Conservation (phyloP, 2,797 vertebrate genomes). For the Champsocephalus esox region DNA sequence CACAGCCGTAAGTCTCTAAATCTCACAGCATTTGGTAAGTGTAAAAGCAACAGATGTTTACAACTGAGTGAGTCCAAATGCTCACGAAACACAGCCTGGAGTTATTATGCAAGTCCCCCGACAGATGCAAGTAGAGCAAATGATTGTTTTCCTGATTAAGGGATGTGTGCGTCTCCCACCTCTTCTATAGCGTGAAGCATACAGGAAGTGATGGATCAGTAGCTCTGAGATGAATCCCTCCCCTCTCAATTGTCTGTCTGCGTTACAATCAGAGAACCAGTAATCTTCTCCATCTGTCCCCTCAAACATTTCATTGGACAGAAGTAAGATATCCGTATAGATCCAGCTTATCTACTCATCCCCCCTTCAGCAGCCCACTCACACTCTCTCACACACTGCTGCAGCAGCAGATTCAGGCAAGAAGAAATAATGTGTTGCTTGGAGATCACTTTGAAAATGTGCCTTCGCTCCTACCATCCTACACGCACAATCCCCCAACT, state of each 20-base stretch:
- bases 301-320: slow-evolving; percentile 68
- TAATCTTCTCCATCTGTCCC: slow-evolving; percentile 81
- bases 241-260: slow-evolving; percentile 55
- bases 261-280: slow-evolving; percentile 58
- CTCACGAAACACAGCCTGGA: slow-evolving; percentile 26
- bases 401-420: slow-evolving; percentile 26
- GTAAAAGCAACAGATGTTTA: slow-evolving; percentile 51
- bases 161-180: slow-evolving; percentile 31
- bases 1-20: slow-evolving; percentile 29
- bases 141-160: slow-evolving; percentile 43
- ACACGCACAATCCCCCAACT: slow-evolving; percentile 3
- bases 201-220: slow-evolving; percentile 49
- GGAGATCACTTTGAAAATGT: slow-evolving; percentile 47
- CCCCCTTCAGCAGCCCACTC: slow-evolving; percentile 38
- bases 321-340: slow-evolving; percentile 57
- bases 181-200: slow-evolving; percentile 33
- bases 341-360: slow-evolving; percentile 74
- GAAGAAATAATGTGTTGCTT: slow-evolving; percentile 47
- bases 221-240: slow-evolving; percentile 53
- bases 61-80: slow-evolving; percentile 24
- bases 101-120: slow-evolving; percentile 24
- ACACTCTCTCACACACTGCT: background rate
- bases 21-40: slow-evolving; percentile 30
- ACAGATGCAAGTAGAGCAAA: slow-evolving; percentile 42
- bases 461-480: slow-evolving; percentile 19